A percentile compares a stretch with the other conserved stretches of the same genome.
Evolutionary conservation across 2,888 invertebrate species (phyloP).

Genomic region (Cerastoderma edule): DNA sequence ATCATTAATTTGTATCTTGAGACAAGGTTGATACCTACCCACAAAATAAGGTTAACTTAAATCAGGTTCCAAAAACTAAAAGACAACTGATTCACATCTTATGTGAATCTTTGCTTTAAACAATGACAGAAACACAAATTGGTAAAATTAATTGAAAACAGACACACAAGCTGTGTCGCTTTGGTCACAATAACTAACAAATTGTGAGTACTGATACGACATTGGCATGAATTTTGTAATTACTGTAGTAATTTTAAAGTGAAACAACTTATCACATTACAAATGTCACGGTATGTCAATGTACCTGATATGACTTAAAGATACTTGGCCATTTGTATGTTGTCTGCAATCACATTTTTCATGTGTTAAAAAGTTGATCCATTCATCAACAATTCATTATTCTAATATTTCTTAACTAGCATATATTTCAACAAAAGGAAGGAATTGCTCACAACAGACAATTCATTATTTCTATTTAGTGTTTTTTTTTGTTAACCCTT

Average conservation of each 20-base stretch:
- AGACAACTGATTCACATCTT: no score
- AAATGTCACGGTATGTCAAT: background rate
- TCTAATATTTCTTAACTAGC: no score
- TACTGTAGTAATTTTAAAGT: background rate
- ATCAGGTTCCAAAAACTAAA: no score
- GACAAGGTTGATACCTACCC: no score
- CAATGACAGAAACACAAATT: background rate
- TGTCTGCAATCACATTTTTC: slow-evolving; percentile 18
- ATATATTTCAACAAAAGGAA: no score
- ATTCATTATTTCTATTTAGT: no score
- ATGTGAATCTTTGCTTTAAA: background rate
- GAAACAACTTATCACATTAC: background rate
- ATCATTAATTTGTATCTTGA: no score
- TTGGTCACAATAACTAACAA: background rate
- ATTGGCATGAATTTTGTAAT: background rate
- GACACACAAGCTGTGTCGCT: background rate
- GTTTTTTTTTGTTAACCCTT: no score
- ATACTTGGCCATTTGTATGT: slow-evolving; percentile 22
- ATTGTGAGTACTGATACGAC: background rate
- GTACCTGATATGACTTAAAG: slow-evolving; percentile 14
- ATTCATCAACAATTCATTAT: no score
- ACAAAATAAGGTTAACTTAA: no score
- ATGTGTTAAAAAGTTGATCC: no score
- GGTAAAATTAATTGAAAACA: background rate
- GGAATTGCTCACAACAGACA: no score